Evolutionary conservation across 2,113 vertebrate genomes (phyloP).

Genomic region (Cottus gobio): DNA sequence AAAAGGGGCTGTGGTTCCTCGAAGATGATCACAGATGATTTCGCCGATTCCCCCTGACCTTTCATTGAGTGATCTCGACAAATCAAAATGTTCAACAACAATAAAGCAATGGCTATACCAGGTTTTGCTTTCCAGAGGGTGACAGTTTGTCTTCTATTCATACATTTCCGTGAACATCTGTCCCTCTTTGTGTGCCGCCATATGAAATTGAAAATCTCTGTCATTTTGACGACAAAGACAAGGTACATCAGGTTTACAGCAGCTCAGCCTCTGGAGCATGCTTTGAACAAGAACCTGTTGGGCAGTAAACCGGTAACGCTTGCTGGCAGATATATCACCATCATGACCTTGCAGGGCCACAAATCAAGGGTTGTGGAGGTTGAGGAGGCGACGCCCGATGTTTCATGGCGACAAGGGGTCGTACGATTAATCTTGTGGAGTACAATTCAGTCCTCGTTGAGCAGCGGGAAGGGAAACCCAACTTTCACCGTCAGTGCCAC

Average conservation of each 20-base stretch:
- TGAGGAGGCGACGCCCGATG: conserved; percentile 47
- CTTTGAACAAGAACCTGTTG: conserved; percentile 29
- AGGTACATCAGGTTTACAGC: neutral
- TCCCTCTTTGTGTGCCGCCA: neutral
- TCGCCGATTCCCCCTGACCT: neutral
- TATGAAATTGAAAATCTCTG: conserved; percentile 13
- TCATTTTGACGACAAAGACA: conserved; percentile 18
- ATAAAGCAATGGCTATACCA: neutral
- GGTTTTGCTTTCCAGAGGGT: neutral
- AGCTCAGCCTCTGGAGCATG: conserved; percentile 18
- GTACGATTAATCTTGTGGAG: conserved; percentile 43
- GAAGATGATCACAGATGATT: conserved; percentile 14
- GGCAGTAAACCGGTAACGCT: conserved; percentile 27
- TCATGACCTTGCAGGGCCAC: conserved; percentile 54
- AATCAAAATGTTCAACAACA: neutral
- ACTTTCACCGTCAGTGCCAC: conserved; percentile 25
- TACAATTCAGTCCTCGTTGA: conserved; percentile 14
- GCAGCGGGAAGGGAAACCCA: conserved; percentile 24
- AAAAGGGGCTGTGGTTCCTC: neutral
- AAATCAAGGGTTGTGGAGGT: conserved; percentile 59
- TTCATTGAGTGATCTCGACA: conserved; percentile 5
- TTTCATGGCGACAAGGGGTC: conserved; percentile 60
- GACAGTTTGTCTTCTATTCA: neutral
- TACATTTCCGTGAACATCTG: neutral
- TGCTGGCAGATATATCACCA: conserved; percentile 49